Evolutionary conservation across 2,113 vertebrate genomes (phyloP), one percentile per base, ranked within the genome.

Genomic region (Pomatorhinus ruficollis): DNA sequence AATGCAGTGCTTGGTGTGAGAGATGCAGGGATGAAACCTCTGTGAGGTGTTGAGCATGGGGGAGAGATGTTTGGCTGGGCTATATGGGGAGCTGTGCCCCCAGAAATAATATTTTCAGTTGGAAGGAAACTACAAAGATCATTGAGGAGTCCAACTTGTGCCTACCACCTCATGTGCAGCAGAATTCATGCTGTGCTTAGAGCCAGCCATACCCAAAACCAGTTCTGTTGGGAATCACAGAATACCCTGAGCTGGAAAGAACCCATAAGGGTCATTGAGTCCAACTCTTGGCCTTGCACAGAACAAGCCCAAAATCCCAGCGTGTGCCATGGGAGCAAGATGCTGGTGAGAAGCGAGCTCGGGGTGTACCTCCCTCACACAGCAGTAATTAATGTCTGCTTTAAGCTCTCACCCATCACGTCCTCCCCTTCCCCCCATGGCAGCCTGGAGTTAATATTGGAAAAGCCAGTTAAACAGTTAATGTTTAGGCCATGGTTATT

Each of bases 381-480:
- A 22, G 50, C 47, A 10, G 57, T 89, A 53, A 81, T 90, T 89
- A 53, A 90, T 22, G n/a, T 59, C 95, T 78, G 7, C 87, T 63
- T 71, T 20, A 56, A 59, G 85, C 69, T 66, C 74, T 92, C 77
- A 76, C 75, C 81, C 45, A 0, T 81, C 95, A 65, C 39, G 22
- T 88, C 91, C 60, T 72, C 52, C 90, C 96, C 91, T 95, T 79
- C 94, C 95, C 87, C 92, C 94, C 85, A 3, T 2, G 6, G 86
- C 87, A 64, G 81, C 15, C 74, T 82, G 63, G 75, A 94, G 97
- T 95, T 96, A 96, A 97, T 95, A 94, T 95, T 95, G 90, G 95
- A 91, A 95, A 84, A 57, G 45, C 39, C 31, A 35, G 80, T 92
- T 72, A 71, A 76, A 87, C 31, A 31, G 56, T 85, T 96, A 97